Percentiles rank a stretch among this genome's conserved stretches.
Conservation (phyloP, 2,888 invertebrate genomes). For the Drosophila peninsularis region DNA sequence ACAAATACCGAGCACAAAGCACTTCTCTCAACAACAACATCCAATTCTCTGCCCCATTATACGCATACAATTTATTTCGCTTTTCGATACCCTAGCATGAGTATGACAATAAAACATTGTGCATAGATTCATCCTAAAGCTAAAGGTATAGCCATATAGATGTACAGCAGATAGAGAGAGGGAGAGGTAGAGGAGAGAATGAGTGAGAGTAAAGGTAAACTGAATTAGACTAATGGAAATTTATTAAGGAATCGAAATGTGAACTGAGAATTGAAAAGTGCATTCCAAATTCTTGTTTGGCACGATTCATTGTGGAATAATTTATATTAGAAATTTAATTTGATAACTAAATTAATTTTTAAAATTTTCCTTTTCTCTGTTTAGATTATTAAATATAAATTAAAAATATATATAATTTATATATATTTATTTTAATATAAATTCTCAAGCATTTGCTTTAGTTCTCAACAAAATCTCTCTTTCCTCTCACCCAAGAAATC, state of each 20-base stretch:
- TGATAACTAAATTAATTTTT: no score
- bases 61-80: constrained; percentile 37
- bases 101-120: constrained; percentile 4
- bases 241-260: no score
- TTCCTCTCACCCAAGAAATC: background rate
- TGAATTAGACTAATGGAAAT: background rate
- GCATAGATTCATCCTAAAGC: background rate
- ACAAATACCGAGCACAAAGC: constrained; percentile 62
- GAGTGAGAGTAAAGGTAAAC: background rate
- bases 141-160: background rate
- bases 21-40: constrained; percentile 31
- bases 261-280: background rate
- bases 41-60: constrained; percentile 24
- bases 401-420: no score
- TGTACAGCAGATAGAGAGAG: background rate
- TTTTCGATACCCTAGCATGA: constrained; percentile 17
- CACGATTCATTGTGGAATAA: background rate
- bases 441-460: no score
- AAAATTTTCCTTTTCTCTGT: no score
- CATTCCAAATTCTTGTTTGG: background rate
- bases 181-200: background rate
- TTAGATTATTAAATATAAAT: no score
- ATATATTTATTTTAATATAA: no score
- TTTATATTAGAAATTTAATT: background rate
- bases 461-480: no score